A percentile compares a stretch with the other conserved stretches of the same genome.
Evolutionary conservation across 2,113 vertebrate genomes (phyloP).

Genomic region (Holacanthus passer): DNA sequence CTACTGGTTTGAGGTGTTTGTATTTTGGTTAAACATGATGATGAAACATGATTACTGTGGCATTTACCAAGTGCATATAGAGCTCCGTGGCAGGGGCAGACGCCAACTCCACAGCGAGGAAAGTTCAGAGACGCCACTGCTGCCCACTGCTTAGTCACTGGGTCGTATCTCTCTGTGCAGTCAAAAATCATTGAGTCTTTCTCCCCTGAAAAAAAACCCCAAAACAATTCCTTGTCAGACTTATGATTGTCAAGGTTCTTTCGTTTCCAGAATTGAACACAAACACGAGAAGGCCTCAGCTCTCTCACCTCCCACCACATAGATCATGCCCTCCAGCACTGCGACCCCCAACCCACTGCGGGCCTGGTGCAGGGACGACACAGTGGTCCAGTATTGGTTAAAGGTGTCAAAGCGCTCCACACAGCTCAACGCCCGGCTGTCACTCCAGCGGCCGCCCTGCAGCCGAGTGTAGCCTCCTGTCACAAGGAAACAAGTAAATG

Average conservation of each 20-base stretch:
- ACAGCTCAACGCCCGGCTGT: slow-evolving; percentile 95
- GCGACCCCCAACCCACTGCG: slow-evolving; percentile 94
- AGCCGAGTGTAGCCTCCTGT: slow-evolving; percentile 96
- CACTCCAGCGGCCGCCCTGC: slow-evolving; percentile 96
- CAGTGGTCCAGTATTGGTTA: slow-evolving; percentile 98
- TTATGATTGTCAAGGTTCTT: neutral
- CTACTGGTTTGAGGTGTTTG: neutral
- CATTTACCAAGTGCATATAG: slow-evolving; percentile 94
- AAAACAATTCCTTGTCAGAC: neutral
- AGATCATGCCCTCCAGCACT: slow-evolving; percentile 95
- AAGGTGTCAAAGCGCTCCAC: slow-evolving; percentile 98
- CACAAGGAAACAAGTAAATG: neutral
- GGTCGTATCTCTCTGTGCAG: slow-evolving; percentile 96
- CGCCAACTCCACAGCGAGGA: slow-evolving; percentile 94
- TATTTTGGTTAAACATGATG: neutral
- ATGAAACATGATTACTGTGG: neutral
- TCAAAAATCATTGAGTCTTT: slow-evolving; percentile 99
- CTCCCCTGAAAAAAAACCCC: slow-evolving; percentile 85
- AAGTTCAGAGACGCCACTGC: slow-evolving; percentile 94
- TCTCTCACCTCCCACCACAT: slow-evolving; percentile 95
- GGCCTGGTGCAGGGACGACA: slow-evolving; percentile 97
- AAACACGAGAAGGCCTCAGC: neutral
- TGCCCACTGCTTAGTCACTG: slow-evolving; percentile 96
- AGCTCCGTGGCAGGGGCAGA: slow-evolving; percentile 93
- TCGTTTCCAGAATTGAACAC: neutral